These are phyloP conservation scores for Stenichneumon culpator DNA, from an alignment of 2,888 invertebrate genomes.

Conservation along the genomic window DNA sequence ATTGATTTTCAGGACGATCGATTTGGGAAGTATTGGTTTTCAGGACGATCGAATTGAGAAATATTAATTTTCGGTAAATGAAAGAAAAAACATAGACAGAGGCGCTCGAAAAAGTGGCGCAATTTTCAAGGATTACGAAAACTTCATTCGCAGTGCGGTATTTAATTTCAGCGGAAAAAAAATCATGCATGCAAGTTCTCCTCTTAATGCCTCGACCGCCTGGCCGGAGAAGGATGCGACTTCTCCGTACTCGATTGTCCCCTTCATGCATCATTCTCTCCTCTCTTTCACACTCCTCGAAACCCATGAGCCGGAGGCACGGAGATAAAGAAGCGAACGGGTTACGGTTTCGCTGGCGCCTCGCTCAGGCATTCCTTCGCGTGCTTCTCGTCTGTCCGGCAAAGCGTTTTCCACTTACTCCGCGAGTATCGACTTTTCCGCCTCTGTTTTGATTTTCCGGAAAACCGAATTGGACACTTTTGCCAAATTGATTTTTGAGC, in stretches of 20 bases:
- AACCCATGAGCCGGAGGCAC: conserved; percentile 18
- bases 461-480: no score
- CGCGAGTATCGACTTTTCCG: not conserved
- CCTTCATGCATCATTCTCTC: conserved; percentile 41
- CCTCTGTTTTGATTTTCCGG: not conserved
- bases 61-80: no score
- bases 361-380: conserved; percentile 61
- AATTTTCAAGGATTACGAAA: not conserved
- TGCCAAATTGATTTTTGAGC: not conserved
- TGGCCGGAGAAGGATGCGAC: conserved; percentile 52
- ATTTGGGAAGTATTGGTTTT: no score
- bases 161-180: not conserved
- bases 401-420: conserved; percentile 6
- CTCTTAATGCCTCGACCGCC: conserved; percentile 60
- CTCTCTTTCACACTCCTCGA: conserved; percentile 61
- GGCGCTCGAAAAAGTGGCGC: not conserved
- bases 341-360: conserved; percentile 74
- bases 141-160: not conserved
- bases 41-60: no score
- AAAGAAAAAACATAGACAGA: no score
- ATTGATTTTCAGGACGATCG: no score
- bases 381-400: conserved; percentile 52
- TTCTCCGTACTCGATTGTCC: conserved; percentile 43
- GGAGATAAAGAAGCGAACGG: conserved; percentile 63
- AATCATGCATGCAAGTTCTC: conserved; percentile 60